A percentile compares a stretch with the other conserved stretches of the same genome.
phyloP scores from a whole-genome alignment of 2,113 vertebrate genomes.

The Daboia siamensis region DNA sequence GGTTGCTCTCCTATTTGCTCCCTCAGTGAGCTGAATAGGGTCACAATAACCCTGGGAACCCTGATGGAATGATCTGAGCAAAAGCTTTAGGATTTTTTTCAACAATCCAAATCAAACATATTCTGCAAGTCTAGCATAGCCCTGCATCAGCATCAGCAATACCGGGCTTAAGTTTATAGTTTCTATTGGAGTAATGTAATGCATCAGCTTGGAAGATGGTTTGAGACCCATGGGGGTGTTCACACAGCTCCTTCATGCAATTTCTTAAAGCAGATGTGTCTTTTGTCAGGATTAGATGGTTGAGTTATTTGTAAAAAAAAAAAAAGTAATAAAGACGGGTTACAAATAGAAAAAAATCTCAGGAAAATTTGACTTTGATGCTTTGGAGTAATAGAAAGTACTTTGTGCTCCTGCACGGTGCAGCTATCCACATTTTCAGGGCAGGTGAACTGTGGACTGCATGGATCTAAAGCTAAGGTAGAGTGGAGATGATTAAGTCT shows the following conservation, averaged over 20 bases:
- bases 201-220: not conserved
- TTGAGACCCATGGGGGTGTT: not conserved
- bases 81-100: not conserved
- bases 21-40: not conserved
- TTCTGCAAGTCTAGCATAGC: not conserved
- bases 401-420: not conserved
- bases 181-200: not conserved
- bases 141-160: not conserved
- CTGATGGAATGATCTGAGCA: not conserved
- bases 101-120: not conserved
- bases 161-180: not conserved
- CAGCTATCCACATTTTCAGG: not conserved
- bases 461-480: not conserved
- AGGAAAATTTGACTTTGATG: not conserved
- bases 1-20: not conserved
- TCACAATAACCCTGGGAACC: not conserved
- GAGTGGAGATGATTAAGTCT: not conserved
- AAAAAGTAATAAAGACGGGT: not conserved
- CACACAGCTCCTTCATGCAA: not conserved
- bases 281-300: not conserved
- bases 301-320: not conserved
- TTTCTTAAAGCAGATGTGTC: not conserved
- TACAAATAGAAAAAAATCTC: not conserved
- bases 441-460: not conserved
- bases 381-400: not conserved